Base-by-base conservation (phyloP, 2,888 invertebrate species). In the Leucania comma region DNA sequence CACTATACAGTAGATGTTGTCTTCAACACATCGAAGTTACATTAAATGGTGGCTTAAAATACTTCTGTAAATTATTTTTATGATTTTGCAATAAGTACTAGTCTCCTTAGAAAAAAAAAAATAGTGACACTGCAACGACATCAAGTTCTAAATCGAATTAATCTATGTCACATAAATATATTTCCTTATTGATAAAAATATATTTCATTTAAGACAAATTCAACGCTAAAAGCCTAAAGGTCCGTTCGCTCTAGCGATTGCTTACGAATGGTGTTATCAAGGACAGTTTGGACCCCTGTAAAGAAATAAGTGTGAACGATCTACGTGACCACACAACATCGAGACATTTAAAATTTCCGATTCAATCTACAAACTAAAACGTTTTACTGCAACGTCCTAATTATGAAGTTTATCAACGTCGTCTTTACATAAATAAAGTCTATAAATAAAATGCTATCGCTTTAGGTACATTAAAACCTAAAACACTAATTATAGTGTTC, bases 301-400 rank as follows among this genome's bases (percentile, higher is more conserved):
- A 83, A 79, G 64, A 85, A 82, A 75, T 38, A 79, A 84, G 78
- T 84, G 83, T 83, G 84, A 83, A 84, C 78, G 80, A 84, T 86
- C 89, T 90, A 90, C 82, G 85, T 86, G 83, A 92, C 88, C 88
- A 88, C 87, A 95, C 93, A 89, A 94, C 94, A 95, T 90, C 91
- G 85, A 94, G 91, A 94, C 85, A 88, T 91, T 88, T 88, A 76
- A 82, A 90, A 86, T 82, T 89, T 81, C 82, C 77, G 54, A 76
- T 75, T 74, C 78, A 74, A 73, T 83, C 88, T 88, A 91, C 75
- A 85, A 88, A 89, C 86, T 81, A 87, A 87, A 84, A 78, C 29
- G 65, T 78, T 77, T 81, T 80, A 78, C 83, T 75, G 78, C 67
- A 69, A 81, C 66, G 48, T 65, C 59, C 81, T 82, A 84, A 71